Percentiles rank a stretch among this genome's conserved stretches.
Evolutionary conservation across 2,888 invertebrate species (phyloP).

Genomic region (Metellina segmentata): DNA sequence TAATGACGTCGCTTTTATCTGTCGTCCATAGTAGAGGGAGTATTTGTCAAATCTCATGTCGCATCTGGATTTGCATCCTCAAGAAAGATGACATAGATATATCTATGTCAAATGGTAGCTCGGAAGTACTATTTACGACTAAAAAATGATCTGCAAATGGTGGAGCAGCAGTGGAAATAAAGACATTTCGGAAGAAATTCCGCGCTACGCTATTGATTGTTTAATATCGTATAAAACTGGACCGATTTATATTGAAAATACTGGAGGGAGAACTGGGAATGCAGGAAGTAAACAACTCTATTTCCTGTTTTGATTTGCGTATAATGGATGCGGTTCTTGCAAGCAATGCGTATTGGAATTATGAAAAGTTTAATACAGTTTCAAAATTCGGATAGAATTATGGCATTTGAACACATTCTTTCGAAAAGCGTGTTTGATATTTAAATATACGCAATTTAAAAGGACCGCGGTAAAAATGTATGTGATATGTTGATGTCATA

Average conservation of each 20-base stretch:
- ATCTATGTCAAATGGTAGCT: constrained; percentile 59
- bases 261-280: too few species aligned
- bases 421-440: too few species aligned
- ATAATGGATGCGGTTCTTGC: too few species aligned
- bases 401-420: too few species aligned
- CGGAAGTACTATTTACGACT: constrained; percentile 40
- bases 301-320: too few species aligned
- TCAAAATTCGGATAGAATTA: too few species aligned
- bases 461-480: too few species aligned
- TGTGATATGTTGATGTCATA: too few species aligned
- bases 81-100: constrained; percentile 64
- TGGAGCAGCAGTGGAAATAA: constrained; percentile 7
- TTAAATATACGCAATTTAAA: too few species aligned
- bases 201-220: constrained; percentile 25
- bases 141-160: constrained; percentile 45
- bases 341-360: too few species aligned
- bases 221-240: constrained; percentile 26
- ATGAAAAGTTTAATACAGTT: too few species aligned
- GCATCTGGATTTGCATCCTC: constrained; percentile 64
- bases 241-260: constrained; percentile 8
- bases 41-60: constrained; percentile 68
- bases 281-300: too few species aligned
- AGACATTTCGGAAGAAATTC: constrained; percentile 19
- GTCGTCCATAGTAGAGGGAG: constrained; percentile 52
- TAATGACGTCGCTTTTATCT: constrained; percentile 70